A percentile compares a stretch with the other conserved stretches of the same genome.
phyloP scores from a whole-genome alignment of 2,113 vertebrate species.

The Scopus umbretta region DNA sequence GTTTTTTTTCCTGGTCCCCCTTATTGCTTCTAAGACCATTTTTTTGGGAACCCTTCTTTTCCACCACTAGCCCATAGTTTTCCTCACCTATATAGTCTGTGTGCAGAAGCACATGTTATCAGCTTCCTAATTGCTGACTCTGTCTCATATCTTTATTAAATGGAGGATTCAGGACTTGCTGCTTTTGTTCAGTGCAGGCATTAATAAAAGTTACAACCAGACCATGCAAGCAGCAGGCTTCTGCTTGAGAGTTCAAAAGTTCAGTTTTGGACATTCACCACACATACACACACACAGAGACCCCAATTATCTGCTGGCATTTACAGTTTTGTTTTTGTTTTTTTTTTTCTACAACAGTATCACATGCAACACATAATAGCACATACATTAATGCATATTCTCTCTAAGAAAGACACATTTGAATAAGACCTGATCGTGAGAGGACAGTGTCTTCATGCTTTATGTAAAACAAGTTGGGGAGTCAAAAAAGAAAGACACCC shows the following conservation, averaged over 20 bases:
- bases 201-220: neutral
- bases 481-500: neutral
- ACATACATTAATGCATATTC: neutral
- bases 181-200: neutral
- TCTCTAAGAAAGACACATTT: neutral
- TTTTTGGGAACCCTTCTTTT: neutral
- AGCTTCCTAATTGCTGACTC: neutral
- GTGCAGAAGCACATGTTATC: neutral
- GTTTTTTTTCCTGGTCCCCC: neutral
- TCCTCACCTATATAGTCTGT: neutral
- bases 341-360: neutral
- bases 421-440: neutral
- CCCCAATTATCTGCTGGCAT: neutral
- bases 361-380: neutral
- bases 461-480: neutral
- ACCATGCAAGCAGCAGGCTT: neutral
- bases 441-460: neutral
- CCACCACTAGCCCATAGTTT: neutral
- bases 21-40: neutral
- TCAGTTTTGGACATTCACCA: neutral
- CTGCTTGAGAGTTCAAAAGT: neutral
- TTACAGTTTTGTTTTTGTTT: neutral
- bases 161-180: neutral
- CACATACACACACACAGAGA: neutral
- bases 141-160: neutral